A percentile compares a stretch with the other conserved stretches of the same genome.
These are phyloP conservation scores for Dorcus parallelipipedus DNA, from an alignment of 2,888 invertebrate species.

Conservation along the genomic window DNA sequence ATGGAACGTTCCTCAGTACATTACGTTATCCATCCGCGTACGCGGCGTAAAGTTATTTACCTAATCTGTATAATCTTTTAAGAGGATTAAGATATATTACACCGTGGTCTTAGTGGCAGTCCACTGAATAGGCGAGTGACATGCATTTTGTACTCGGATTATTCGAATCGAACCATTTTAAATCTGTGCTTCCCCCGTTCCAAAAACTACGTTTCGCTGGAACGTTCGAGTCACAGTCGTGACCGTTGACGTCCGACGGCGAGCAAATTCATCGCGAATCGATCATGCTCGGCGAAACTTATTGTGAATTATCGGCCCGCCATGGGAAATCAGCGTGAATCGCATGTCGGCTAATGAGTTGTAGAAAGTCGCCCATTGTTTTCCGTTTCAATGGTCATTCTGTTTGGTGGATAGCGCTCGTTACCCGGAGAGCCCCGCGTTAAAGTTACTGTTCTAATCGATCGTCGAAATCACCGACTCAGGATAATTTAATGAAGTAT, in stretches of 20 bases:
- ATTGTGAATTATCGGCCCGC: background rate
- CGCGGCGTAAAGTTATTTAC: constrained; percentile 8
- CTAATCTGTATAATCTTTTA: constrained; percentile 11
- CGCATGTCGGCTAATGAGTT: constrained; percentile 2
- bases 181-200: background rate
- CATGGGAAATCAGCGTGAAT: background rate
- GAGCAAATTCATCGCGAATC: background rate
- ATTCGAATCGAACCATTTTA: background rate
- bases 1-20: background rate
- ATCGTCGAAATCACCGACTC: background rate
- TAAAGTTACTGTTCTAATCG: background rate
- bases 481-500: background rate
- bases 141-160: background rate
- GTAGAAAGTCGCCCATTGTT: background rate
- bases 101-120: background rate
- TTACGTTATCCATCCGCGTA: constrained; percentile 1
- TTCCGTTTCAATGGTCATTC: background rate
- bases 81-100: constrained; percentile 9
- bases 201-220: too few species aligned
- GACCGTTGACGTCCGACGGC: background rate
- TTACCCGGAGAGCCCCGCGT: background rate
- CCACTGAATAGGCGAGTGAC: background rate
- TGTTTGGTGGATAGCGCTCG: background rate
- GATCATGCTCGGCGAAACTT: background rate
- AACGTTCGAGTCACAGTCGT: background rate